Conservation (phyloP, 2,113 vertebrate genomes). For the Megalops atlanticus region DNA sequence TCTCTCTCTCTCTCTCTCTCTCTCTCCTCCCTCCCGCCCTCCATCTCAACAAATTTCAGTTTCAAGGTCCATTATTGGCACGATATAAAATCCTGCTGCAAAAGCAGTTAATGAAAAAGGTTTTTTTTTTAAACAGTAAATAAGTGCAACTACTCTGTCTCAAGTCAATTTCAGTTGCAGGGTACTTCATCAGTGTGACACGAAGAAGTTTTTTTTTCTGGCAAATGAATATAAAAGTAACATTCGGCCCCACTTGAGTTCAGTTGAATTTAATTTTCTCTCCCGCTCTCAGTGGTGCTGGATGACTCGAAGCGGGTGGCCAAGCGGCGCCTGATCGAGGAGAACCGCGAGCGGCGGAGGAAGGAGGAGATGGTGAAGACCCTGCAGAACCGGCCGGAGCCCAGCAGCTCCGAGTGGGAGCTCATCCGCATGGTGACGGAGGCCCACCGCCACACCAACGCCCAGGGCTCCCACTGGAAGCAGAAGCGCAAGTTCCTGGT, state of each 20-base stretch:
- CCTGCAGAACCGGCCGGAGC: slow-evolving; percentile 87
- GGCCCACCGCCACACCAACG: slow-evolving; percentile 92
- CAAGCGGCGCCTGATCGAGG: slow-evolving; percentile 94
- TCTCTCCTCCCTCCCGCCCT: background rate
- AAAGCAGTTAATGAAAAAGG: background rate
- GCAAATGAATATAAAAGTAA: too few species aligned
- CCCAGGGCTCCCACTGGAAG: slow-evolving; percentile 96
- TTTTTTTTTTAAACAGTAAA: background rate
- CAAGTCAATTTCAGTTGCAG: background rate
- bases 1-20: slow-evolving; percentile 13
- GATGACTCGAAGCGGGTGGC: slow-evolving; percentile 93
- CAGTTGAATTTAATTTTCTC: too few species aligned
- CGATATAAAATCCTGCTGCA: background rate
- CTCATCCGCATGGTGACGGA: slow-evolving; percentile 89
- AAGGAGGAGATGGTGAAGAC: slow-evolving; percentile 93
- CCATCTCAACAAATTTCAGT: background rate
- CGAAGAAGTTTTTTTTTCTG: too few species aligned
- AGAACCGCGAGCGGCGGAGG: slow-evolving; percentile 89
- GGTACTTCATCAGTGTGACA: too few species aligned
- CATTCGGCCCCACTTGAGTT: too few species aligned
- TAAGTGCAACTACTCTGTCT: background rate
- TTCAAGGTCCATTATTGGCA: background rate
- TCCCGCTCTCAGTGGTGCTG: slow-evolving; percentile 82
- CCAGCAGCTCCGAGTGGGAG: slow-evolving; percentile 88
- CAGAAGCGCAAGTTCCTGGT: slow-evolving; percentile 98